These are phyloP conservation scores for Microctonus brassicae DNA, from an alignment of 2,888 invertebrate species.

Conservation along the genomic window DNA sequence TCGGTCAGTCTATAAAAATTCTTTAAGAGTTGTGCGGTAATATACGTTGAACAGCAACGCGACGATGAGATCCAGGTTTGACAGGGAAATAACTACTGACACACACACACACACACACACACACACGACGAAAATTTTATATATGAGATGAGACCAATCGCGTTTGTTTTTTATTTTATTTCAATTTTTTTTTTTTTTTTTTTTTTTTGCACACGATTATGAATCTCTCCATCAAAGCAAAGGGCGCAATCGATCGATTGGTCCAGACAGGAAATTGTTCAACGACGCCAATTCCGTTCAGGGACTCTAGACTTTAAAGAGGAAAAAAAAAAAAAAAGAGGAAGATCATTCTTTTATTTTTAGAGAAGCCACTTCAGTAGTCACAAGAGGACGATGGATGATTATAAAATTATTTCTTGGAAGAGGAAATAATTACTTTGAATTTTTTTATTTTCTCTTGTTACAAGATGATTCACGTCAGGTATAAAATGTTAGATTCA, in stretches of 20 bases:
- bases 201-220: conserved; percentile 8
- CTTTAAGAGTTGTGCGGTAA: neutral
- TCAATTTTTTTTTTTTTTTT: neutral
- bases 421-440: neutral
- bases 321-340: neutral
- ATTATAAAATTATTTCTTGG: conserved; percentile 10
- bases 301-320: neutral
- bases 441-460: neutral
- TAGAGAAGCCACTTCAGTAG: conserved; percentile 7
- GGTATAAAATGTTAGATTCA: neutral
- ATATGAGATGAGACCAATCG: conserved; percentile 15
- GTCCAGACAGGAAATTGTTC: conserved; percentile 21
- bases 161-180: conserved; percentile 21
- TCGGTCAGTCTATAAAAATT: conserved; percentile 8
- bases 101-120: conserved; percentile 43
- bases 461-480: neutral
- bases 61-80: conserved; percentile 47
- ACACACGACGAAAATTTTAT: neutral
- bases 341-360: neutral
- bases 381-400: neutral
- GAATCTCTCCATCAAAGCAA: conserved; percentile 5
- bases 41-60: conserved; percentile 12
- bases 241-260: conserved; percentile 18
- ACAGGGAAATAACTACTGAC: conserved; percentile 53
- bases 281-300: neutral